A percentile compares a stretch with the other conserved stretches of the same genome.
These are phyloP conservation scores for Colletes collaris DNA, from an alignment of 2,888 invertebrate genomes.

Conservation along the genomic window DNA sequence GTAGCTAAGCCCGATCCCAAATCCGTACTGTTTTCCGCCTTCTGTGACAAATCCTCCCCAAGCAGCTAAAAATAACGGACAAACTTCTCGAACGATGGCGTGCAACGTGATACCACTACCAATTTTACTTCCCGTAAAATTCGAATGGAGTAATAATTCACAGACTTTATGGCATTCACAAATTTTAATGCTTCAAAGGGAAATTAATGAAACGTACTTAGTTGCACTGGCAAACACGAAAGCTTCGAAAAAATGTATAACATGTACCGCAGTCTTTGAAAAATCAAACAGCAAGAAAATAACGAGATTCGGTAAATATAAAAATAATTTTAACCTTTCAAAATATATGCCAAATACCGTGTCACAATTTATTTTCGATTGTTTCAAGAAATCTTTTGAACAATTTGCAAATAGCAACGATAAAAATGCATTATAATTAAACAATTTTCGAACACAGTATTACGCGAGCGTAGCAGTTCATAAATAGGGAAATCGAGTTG, in stretches of 20 bases:
- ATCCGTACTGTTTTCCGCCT: constrained; percentile 12
- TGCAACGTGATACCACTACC: constrained; percentile 4
- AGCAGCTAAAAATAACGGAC: constrained; percentile 39
- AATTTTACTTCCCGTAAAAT: not conserved
- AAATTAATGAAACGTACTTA: no score
- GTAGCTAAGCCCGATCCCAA: constrained; percentile 11
- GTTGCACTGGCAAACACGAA: no score
- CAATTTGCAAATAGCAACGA: not conserved
- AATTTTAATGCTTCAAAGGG: not conserved
- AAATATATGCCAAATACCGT: no score
- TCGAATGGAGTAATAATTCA: not conserved
- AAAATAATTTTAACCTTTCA: no score
- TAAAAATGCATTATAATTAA: not conserved
- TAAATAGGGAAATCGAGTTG: constrained; percentile 25
- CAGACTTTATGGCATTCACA: no score
- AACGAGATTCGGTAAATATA: no score
- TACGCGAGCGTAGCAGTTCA: not conserved
- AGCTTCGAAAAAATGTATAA: not conserved
- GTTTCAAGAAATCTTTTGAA: not conserved
- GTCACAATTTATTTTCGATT: not conserved
- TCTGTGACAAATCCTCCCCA: constrained; percentile 31
- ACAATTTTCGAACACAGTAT: constrained; percentile 1
- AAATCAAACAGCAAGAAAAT: no score
- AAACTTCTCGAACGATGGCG: constrained; percentile 6
- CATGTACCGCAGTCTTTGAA: no score